Base-by-base conservation (phyloP, 2,888 invertebrate genomes). In the Atrina japonica region DNA sequence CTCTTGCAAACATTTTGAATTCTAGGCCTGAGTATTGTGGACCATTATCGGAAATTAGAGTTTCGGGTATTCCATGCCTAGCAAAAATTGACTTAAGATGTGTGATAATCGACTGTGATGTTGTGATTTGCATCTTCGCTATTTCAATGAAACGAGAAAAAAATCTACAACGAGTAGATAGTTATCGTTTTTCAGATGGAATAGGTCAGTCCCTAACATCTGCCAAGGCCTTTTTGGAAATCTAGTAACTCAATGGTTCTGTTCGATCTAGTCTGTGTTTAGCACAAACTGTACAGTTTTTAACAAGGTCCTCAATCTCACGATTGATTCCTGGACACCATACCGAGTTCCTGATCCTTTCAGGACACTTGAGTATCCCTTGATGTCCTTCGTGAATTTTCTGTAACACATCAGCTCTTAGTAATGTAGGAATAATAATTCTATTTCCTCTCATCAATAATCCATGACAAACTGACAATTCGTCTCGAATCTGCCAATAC, bases 181-280 rank as follows among this genome's bases (percentile, higher is more conserved):
- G n/a, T 56, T 60, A 35, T 18, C n/a, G n/a, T n/a, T n/a, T n/a
- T n/a, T n/a, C n/a, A n/a, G n/a, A n/a, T n/a, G n/a, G n/a, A n/a
- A n/a, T n/a, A n/a, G n/a, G n/a, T n/a, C n/a, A n/a, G n/a, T n/a
- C n/a, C n/a, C n/a, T n/a, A n/a, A n/a, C n/a, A 58, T 80, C 66
- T 79, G 70, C 82, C 79, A 80, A 16, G 80, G 81, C 35, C 66
- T 68, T 25, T 66, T 41, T 25, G 80, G 83, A 27, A 82, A 74
- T 18, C 66, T 58, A 9, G 73, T 47, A 25, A 75, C 63, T 30
- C 71, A 61, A 23, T n/a, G 25, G 40, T 41, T 25, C 21, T 72
- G 41, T 63, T 76, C 69, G 50, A n/a, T n/a, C n/a, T n/a, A n/a
- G n/a, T n/a, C n/a, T n/a, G n/a, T n/a, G n/a, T n/a, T n/a, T n/a